Evolutionary conservation across 2,113 vertebrate species (phyloP).

Genomic region (Perca schrenkii): DNA sequence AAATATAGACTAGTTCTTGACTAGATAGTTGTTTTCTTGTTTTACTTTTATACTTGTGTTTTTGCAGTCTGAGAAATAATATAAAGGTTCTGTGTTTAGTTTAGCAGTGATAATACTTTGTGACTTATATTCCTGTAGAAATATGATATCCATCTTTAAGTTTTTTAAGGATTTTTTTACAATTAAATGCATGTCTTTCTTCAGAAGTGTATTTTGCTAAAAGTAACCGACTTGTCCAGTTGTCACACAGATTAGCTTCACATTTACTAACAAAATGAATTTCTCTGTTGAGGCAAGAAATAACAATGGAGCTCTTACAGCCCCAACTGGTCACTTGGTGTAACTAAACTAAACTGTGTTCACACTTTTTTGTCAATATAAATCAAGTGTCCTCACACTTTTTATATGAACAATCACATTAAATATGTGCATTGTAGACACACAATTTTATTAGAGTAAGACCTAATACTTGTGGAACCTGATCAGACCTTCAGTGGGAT

Average conservation of each 20-base stretch:
- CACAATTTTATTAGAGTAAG: background rate
- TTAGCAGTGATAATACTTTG: background rate
- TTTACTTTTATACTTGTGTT: background rate
- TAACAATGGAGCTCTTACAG: conserved; percentile 22
- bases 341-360: background rate
- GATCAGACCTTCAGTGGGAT: too few relatives aligned
- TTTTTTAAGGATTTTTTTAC: background rate
- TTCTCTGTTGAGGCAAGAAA: background rate
- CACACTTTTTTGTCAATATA: background rate
- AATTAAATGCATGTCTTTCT: background rate
- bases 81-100: background rate
- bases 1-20: background rate
- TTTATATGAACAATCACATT: background rate
- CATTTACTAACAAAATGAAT: background rate
- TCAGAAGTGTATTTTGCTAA: background rate
- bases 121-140: background rate
- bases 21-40: background rate
- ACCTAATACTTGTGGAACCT: background rate
- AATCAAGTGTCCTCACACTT: background rate
- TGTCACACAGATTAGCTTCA: background rate
- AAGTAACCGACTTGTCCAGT: background rate
- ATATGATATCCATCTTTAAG: background rate
- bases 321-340: conserved; percentile 43
- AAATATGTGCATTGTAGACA: background rate
- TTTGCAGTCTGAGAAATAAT: background rate